Evolutionary conservation across 2,888 invertebrate species (phyloP), one percentile per base, ranked within the genome.

Genomic region (Cryptocephalus primarius): DNA sequence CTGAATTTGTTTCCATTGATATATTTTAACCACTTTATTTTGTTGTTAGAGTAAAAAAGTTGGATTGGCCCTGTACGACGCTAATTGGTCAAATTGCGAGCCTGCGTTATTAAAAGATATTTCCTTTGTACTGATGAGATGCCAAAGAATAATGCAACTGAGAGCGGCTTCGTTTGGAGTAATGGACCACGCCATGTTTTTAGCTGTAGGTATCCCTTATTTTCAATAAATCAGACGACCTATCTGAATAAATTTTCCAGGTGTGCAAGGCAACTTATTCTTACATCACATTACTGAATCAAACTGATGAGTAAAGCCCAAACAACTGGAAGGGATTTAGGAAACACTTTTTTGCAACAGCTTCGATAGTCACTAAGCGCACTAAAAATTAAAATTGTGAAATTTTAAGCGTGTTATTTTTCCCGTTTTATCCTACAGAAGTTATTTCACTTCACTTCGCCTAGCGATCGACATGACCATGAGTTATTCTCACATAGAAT

Each of bases 191-290:
- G 39, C 46, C 4, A 46, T 49, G 48, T 44, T 52, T 46, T 33
- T 52, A 22, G 49, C 43, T 32, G 51, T 51, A 45, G 40, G 12
- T 36, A 36, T 36, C 12, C 36, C n/a, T 36, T 11, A 4, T 36
- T 2, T 36, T 4, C 4, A 11, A 11, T 11, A n/a, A 36, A 36
- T 6, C 11, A 2, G 11, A 36, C n/a, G 6, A 36, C 12, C 2
- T 36, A 36, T 36, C 10, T 32, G 11, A 38, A 38, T 40, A 9
- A 44, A 31, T 43, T 41, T 49, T 49, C 9, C 33, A 49, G 49
- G 48, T 52, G 32, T 11, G 49, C 38, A 52, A 52, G 32, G 52
- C 45, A 31, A 45, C 52, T 9, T 52, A 52, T 40, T 49, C 52
- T 8, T 52, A 52, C 32, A 43, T 52, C 9, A 47, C 48, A 11